Evolutionary conservation across 2,888 invertebrate species (phyloP), one percentile per base, ranked within the genome.

Genomic region (Neuroscelio doddi): DNA sequence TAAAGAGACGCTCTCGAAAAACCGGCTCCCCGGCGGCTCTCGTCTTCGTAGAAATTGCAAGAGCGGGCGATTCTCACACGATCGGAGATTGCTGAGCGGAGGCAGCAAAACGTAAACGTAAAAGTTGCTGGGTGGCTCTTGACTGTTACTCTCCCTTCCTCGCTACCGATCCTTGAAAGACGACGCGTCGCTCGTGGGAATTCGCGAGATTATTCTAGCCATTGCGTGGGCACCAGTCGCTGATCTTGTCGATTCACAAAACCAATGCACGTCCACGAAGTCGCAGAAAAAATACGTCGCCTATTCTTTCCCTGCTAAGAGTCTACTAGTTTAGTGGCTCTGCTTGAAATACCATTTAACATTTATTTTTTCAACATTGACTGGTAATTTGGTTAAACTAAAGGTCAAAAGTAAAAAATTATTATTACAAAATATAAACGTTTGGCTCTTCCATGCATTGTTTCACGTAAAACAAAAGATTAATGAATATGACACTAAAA

Each of bases 1-100:
- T 66, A 59, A 57, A 59, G 67, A 58, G 46, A 53, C 50, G 59
- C 63, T 56, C 50, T 61, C 53, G 61, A 67, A 67, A 65, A 67
- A 67, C 67, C 64, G 67, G 67, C 69, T 69, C 32, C 61, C 39
- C 56, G 53, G 30, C 51, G 47, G 46, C 44, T 57, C 58, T 55
- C 45, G 44, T 38, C 61, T 64, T 64, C 64, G 64, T n/a, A 64
- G 52, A 64, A 64, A 45, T 52, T 53, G 59, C 59, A 34, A 44
- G 57, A 56, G 50, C 55, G 36, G 56, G 42, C 63, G 56, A 68
- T 64, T 64, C 64, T 68, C 67, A 57, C 67, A 64, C 53, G 64
- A 68, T 64, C 67, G 49, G 50, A 67, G 67, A 63, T 63, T 67
- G 56, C 62, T 57, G 56, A 41, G 52, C 32, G 42, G 21, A 49